These are phyloP conservation scores for Antheraea mylitta DNA, from an alignment of 1,140 invertebrate species.

Conservation along the genomic window DNA sequence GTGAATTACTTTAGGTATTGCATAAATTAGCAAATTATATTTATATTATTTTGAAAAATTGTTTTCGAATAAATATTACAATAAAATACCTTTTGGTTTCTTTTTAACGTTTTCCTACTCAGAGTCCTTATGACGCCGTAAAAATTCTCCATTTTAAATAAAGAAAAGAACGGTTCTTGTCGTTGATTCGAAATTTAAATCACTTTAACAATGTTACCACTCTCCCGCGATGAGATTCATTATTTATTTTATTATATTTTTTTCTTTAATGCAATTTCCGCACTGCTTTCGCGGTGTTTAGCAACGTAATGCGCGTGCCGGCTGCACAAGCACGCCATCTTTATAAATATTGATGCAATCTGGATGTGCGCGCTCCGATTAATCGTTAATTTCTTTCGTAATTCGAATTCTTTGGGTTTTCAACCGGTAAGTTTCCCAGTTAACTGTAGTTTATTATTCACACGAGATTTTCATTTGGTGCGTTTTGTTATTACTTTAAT, in stretches of 20 bases:
- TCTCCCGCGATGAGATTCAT: conserved; percentile 15
- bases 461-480: not conserved
- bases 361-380: conserved; percentile 58
- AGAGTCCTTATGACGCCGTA: conserved; percentile 66
- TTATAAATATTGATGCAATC: conserved; percentile 72
- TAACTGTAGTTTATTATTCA: conserved; percentile 4
- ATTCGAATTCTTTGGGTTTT: conserved; percentile 37
- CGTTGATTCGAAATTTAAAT: conserved; percentile 17
- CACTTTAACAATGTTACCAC: conserved; percentile 19
- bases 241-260: conserved; percentile 20
- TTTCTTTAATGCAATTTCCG: conserved; percentile 33
- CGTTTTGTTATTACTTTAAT: not conserved
- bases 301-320: conserved; percentile 37
- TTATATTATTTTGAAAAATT: not conserved
- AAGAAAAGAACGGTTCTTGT: no score
- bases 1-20: no score
- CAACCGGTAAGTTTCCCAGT: conserved; percentile 8
- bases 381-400: conserved; percentile 53
- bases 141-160: conserved; percentile 57
- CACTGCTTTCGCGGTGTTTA: conserved; percentile 51
- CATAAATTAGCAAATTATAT: no score
- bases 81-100: conserved; percentile 53
- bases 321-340: conserved; percentile 25
- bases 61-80: conserved; percentile 5
- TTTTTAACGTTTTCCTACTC: conserved; percentile 65